phyloP scores from a whole-genome alignment of 2,888 invertebrate genomes.

The Abrostola triplasia region DNA sequence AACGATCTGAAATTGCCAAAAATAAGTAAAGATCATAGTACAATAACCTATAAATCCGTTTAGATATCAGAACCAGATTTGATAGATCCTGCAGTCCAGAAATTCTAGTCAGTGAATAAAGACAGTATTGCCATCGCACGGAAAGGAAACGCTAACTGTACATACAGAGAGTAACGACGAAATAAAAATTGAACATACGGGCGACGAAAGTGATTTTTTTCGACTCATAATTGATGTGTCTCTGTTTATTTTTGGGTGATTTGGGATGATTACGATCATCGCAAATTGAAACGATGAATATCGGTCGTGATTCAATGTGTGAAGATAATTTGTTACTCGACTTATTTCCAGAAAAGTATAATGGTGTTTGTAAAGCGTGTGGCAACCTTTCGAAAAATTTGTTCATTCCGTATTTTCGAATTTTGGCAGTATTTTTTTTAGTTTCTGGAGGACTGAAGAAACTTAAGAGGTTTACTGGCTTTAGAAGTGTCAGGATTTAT shows the following conservation, averaged over 20 bases:
- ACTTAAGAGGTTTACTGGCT: too few relatives aligned
- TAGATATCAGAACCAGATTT: too few relatives aligned
- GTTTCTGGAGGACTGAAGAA: too few relatives aligned
- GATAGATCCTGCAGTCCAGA: too few relatives aligned
- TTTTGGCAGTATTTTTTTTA: too few relatives aligned
- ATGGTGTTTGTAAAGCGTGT: background rate
- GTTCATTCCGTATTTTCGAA: too few relatives aligned
- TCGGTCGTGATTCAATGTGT: slow-evolving; percentile 42
- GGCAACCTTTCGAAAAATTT: too few relatives aligned
- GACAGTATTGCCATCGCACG: background rate
- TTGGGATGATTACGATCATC: slow-evolving; percentile 43
- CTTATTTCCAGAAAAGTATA: background rate
- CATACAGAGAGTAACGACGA: slow-evolving; percentile 12
- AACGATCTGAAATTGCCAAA: too few relatives aligned
- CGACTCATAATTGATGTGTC: slow-evolving; percentile 50
- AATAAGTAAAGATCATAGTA: too few relatives aligned
- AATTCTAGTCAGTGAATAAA: background rate
- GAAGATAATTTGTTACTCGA: slow-evolving; percentile 15
- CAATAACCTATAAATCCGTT: too few relatives aligned
- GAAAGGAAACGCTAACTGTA: slow-evolving; percentile 24
- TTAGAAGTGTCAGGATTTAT: too few relatives aligned
- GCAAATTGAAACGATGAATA: slow-evolving; percentile 47
- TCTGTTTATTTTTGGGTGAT: slow-evolving; percentile 58
- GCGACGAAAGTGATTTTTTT: slow-evolving; percentile 55
- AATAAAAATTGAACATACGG: slow-evolving; percentile 35